A percentile compares a stretch with the other conserved stretches of the same genome.
Evolutionary conservation across 2,113 vertebrate genomes (phyloP).

Genomic region (Syngnathoides biaculeatus): DNA sequence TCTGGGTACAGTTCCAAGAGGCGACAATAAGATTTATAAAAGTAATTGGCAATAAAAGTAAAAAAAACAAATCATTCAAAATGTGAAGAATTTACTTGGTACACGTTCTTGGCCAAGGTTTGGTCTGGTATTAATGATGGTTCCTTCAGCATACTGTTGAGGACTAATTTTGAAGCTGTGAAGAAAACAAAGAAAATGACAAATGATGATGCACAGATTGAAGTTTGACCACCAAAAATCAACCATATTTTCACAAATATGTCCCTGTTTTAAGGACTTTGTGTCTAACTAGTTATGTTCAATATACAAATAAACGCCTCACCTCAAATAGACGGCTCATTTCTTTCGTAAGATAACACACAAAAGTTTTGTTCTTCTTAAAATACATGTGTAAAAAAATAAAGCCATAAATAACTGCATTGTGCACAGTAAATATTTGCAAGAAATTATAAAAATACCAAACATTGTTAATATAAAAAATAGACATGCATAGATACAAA

Average conservation of each 20-base stretch:
- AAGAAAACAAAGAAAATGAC: conserved; percentile 50
- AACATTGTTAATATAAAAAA: too few relatives aligned
- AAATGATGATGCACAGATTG: background rate
- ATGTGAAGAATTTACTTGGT: conserved; percentile 79
- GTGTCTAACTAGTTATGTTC: background rate
- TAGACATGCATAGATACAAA: too few relatives aligned
- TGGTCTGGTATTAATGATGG: conserved; percentile 90
- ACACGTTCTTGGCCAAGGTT: conserved; percentile 87
- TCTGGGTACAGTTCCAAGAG: conserved; percentile 28
- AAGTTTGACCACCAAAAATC: background rate
- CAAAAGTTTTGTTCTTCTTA: too few relatives aligned
- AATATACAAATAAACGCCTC: too few relatives aligned
- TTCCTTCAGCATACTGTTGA: conserved; percentile 92
- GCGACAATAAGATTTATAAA: conserved; percentile 23
- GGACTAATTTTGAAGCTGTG: conserved; percentile 85
- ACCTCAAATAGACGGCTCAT: too few relatives aligned
- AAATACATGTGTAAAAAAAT: too few relatives aligned
- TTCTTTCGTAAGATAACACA: too few relatives aligned
- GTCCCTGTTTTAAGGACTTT: background rate
- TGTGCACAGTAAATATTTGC: too few relatives aligned
- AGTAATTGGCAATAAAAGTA: conserved; percentile 2
- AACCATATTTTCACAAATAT: too few relatives aligned
- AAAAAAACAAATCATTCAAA: background rate
- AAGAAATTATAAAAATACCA: too few relatives aligned
- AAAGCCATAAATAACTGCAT: too few relatives aligned